Conservation (phyloP, 2,113 vertebrate species). For the Patagioenas fasciata region DNA sequence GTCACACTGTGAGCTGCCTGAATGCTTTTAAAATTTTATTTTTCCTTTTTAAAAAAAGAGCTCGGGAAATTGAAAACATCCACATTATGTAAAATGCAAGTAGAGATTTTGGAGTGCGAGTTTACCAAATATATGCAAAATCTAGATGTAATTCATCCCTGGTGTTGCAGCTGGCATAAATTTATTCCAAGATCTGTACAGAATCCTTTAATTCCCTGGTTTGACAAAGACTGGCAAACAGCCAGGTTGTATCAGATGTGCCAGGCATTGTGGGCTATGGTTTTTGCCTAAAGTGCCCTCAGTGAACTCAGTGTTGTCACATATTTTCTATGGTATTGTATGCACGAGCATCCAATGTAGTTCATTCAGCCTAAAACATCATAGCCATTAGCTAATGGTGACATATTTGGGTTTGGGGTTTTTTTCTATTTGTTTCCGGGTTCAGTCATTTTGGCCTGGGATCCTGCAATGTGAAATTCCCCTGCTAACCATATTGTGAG, state of each 20-base stretch:
- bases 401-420: neutral
- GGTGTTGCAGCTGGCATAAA: neutral
- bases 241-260: neutral
- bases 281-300: neutral
- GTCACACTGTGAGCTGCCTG: neutral
- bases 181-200: neutral
- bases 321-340: neutral
- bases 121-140: neutral
- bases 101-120: neutral
- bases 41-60: neutral
- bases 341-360: rapidly evolving
- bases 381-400: neutral
- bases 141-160: neutral
- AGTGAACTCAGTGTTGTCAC: neutral
- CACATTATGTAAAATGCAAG: neutral
- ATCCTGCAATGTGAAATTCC: neutral
- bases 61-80: neutral
- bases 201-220: neutral
- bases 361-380: neutral
- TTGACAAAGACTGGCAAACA: neutral
- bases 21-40: neutral
- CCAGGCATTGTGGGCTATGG: neutral
- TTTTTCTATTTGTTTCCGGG: neutral
- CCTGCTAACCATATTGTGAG: rapidly evolving
- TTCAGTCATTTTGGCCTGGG: too few relatives aligned